phyloP scores from a whole-genome alignment of 2,888 invertebrate species.

The Harpalus rubripes region DNA sequence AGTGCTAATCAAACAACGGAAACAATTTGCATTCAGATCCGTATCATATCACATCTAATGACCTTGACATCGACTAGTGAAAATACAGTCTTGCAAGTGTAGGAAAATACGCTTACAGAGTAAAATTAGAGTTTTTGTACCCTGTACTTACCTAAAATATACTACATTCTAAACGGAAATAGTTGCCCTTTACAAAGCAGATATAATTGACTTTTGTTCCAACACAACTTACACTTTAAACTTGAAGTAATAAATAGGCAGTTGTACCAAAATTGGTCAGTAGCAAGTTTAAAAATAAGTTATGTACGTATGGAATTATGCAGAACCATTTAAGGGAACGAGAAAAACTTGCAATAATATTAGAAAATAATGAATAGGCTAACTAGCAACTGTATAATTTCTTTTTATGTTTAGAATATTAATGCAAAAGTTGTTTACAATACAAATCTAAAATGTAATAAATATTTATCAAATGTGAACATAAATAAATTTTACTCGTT shows the following conservation, averaged over 20 bases:
- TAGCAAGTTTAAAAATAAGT: background rate
- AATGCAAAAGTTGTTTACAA: background rate
- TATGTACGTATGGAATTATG: background rate
- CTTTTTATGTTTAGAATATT: background rate
- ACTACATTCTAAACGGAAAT: slow-evolving; percentile 10
- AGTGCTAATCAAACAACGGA: background rate
- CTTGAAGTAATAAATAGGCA: background rate
- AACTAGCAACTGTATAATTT: too few relatives aligned
- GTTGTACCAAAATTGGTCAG: background rate
- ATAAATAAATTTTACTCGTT: background rate
- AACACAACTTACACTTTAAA: background rate
- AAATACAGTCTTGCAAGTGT: background rate
- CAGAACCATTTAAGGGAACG: background rate
- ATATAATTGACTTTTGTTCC: slow-evolving; percentile 1
- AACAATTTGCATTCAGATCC: background rate
- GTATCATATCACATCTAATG: slow-evolving; percentile 4
- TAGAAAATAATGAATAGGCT: too few relatives aligned
- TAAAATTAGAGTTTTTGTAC: slow-evolving; percentile 9
- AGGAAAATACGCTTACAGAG: background rate
- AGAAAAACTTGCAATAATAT: too few relatives aligned
- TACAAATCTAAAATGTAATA: too few relatives aligned
- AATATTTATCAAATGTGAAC: background rate
- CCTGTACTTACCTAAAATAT: slow-evolving; percentile 16
- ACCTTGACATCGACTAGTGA: slow-evolving; percentile 18
- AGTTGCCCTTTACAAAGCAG: slow-evolving; percentile 11